Base-by-base conservation (phyloP, 2,797 vertebrate genomes). In the Anguilla megastoma region DNA sequence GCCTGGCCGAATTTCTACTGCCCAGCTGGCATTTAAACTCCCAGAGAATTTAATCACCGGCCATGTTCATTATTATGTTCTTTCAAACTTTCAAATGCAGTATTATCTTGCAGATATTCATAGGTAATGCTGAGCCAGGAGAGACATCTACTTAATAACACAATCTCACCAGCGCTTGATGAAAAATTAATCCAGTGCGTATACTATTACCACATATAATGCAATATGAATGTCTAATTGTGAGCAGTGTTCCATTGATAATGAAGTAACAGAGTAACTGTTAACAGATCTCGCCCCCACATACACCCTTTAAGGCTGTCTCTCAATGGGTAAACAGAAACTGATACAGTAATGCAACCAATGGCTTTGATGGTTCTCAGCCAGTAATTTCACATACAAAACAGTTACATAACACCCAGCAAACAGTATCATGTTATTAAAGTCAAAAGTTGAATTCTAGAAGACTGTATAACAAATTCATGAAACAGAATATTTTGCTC, bases 281-380 rank as follows among this genome's bases (percentile, higher is more conserved):
- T 82, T 82, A 82, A 82, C 79, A 82, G 90, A 87, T n/a, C 80
- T 91, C 87, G 90, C 91, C 89, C 74, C 18, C 18, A 0, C 2
- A 48, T 91, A 90, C 92, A 87, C 90, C 86, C 87, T 14, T 50
- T 45, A 86, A 88, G 89, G 24, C 16, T 36, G 24, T 45, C 87
- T 87, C 86, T 91, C 86, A 87, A 88, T 89, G 84, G 60, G 92
- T 91, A 92, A 94, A 87, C 16, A 30, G 90, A 92, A 89, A 90
- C 92, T 86, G 33, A 54, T 87, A 69, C 45, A 88, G 92, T 89
- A 93, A 91, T 87, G 30, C 86, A 88, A 91, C 91, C 90, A 86
- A 88, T 76, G 88, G 58, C 12, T 30, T n/a, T 85, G 52, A 27
- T 85, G 52, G n/a, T 30, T 48, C n/a, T 48, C 36, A 36, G 36